These are phyloP conservation scores for Empidonax traillii DNA, from an alignment of 2,113 vertebrate genomes.

Conservation along the genomic window DNA sequence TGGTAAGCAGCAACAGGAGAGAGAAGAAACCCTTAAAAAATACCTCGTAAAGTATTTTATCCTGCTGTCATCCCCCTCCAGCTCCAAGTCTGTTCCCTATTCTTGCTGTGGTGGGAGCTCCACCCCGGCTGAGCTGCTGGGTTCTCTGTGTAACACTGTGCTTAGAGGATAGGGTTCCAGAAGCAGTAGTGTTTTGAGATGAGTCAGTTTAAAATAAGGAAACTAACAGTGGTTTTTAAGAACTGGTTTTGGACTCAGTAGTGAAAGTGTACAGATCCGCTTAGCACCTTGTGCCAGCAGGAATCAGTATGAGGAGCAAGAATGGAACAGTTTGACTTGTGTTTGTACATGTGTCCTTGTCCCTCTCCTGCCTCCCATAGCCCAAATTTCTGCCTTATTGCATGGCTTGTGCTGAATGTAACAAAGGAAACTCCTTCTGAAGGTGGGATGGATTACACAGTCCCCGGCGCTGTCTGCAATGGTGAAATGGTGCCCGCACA, in stretches of 20 bases:
- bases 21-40: neutral
- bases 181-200: neutral
- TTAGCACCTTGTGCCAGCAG: neutral
- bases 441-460: conserved; percentile 79
- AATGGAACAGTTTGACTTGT: neutral
- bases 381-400: neutral
- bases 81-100: neutral
- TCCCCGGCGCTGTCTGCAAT: conserved; percentile 72
- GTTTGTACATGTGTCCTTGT: neutral
- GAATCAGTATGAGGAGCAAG: neutral
- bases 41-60: neutral
- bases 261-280: neutral
- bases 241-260: neutral
- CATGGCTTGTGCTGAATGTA: neutral
- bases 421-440: conserved; percentile 27
- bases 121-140: neutral
- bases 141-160: neutral
- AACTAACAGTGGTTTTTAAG: neutral
- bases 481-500: conserved; percentile 65
- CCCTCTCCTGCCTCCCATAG: neutral
- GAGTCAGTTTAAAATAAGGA: neutral
- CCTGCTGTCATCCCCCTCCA: fast-evolving
- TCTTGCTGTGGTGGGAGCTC: neutral
- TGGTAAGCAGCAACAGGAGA: neutral
- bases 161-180: neutral